These are phyloP conservation scores for Amniataba percoides DNA, from an alignment of 2,797 vertebrate genomes.

Conservation along the genomic window DNA sequence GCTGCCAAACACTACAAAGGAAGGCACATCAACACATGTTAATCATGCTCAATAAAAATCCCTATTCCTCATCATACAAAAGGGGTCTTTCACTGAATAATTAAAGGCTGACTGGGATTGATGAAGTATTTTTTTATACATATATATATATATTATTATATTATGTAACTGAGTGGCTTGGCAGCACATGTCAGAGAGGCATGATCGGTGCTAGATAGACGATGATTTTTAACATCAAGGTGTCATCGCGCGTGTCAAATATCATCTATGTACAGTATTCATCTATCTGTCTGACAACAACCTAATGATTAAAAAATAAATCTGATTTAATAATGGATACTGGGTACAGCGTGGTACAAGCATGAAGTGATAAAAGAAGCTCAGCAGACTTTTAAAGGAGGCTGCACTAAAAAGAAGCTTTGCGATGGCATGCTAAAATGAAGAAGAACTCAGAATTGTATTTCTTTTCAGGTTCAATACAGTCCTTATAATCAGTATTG, in stretches of 20 bases:
- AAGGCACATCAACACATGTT: slow-evolving; percentile 67
- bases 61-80: slow-evolving; percentile 57
- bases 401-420: not conserved
- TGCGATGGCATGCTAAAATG: not conserved
- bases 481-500: not conserved
- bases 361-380: not conserved
- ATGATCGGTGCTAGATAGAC: slow-evolving; percentile 46
- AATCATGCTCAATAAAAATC: slow-evolving; percentile 61
- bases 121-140: slow-evolving; percentile 43
- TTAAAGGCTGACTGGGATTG: slow-evolving; percentile 65
- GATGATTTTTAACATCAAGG: slow-evolving; percentile 42
- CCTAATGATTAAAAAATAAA: slow-evolving; percentile 16
- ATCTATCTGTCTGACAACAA: slow-evolving; percentile 16
- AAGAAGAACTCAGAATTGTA: not conserved
- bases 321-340: slow-evolving; percentile 4
- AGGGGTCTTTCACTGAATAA: slow-evolving; percentile 67
- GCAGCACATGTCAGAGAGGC: slow-evolving; percentile 48
- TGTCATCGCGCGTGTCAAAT: slow-evolving; percentile 29
- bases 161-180: slow-evolving; percentile 52
- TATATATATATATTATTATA: slow-evolving; percentile 1
- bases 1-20: slow-evolving; percentile 67
- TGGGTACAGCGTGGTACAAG: not conserved
- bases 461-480: not conserved
- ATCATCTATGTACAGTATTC: slow-evolving; percentile 25
- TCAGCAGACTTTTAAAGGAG: not conserved